Evolutionary conservation across 2,888 invertebrate genomes (phyloP).

Genomic region (Venustoraphidia nigricollis): DNA sequence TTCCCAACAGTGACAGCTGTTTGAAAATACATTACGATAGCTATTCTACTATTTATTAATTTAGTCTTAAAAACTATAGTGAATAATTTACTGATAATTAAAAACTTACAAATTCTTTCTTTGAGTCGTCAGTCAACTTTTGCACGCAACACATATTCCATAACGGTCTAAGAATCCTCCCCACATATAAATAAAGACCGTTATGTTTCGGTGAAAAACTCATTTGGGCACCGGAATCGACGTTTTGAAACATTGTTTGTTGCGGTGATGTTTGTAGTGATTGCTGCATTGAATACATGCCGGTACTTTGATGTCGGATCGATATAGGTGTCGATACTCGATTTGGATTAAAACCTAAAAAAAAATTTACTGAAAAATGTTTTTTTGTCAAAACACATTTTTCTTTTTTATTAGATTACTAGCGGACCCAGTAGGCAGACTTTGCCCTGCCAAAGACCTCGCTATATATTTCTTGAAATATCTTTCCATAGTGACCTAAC

Average conservation of each 20-base stretch:
- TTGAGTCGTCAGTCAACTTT: slow-evolving; percentile 33
- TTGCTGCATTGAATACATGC: slow-evolving; percentile 2
- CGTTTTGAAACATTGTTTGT: not conserved
- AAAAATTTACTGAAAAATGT: not conserved
- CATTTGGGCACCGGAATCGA: slow-evolving; percentile 12
- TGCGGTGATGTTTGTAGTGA: not conserved
- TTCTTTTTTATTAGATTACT: too few species aligned
- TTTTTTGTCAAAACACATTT: too few species aligned
- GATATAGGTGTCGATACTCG: slow-evolving; percentile 11
- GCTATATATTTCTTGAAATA: too few species aligned
- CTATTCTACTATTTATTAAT: too few species aligned
- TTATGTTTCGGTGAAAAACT: slow-evolving; percentile 74
- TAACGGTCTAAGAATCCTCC: slow-evolving; percentile 72
- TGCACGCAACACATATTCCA: slow-evolving; percentile 73
- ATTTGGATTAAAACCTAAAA: slow-evolving; percentile 11
- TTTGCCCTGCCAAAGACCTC: too few species aligned
- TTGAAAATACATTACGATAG: too few species aligned
- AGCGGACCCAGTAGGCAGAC: too few species aligned
- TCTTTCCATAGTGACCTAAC: too few species aligned
- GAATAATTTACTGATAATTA: too few species aligned
- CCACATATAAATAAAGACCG: slow-evolving; percentile 81
- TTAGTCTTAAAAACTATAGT: too few species aligned
- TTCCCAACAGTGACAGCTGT: too few species aligned
- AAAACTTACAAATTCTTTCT: slow-evolving; percentile 41
- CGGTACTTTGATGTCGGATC: slow-evolving; percentile 4